Evolutionary conservation across 2,888 invertebrate genomes (phyloP).

Genomic region (Neria commutata): DNA sequence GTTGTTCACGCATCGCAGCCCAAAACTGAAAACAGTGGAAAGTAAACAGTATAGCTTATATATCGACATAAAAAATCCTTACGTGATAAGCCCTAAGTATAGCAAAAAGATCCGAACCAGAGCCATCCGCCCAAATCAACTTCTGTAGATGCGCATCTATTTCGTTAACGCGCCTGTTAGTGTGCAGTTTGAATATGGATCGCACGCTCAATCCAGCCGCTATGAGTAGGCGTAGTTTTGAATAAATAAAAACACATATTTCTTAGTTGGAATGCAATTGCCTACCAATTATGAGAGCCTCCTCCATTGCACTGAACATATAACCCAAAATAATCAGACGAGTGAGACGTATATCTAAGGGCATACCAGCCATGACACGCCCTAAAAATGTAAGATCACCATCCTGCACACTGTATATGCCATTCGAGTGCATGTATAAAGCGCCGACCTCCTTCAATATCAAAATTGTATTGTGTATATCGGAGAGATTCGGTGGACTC

Average conservation of each 20-base stretch:
- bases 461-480: conserved; percentile 82
- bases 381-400: conserved; percentile 90
- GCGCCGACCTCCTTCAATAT: conserved; percentile 87
- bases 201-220: conserved; percentile 84
- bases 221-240: too few relatives aligned
- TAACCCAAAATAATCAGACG: conserved; percentile 88
- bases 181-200: conserved; percentile 74
- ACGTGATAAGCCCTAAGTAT: conserved; percentile 81
- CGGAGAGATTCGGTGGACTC: conserved; percentile 83
- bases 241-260: not conserved
- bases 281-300: conserved; percentile 79
- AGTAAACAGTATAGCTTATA: not conserved
- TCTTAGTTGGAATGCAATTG: not conserved
- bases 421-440: conserved; percentile 68
- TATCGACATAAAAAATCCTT: conserved; percentile 19
- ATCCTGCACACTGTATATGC: conserved; percentile 67
- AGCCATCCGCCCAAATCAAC: conserved; percentile 80
- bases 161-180: conserved; percentile 66
- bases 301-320: conserved; percentile 82
- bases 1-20: conserved; percentile 67
- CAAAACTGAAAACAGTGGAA: conserved; percentile 68
- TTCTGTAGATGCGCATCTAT: conserved; percentile 77
- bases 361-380: conserved; percentile 78
- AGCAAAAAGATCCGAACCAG: conserved; percentile 82
- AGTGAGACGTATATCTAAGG: conserved; percentile 80